Base-by-base conservation (phyloP, 2,113 vertebrate species). In the Leuciscus idus region DNA sequence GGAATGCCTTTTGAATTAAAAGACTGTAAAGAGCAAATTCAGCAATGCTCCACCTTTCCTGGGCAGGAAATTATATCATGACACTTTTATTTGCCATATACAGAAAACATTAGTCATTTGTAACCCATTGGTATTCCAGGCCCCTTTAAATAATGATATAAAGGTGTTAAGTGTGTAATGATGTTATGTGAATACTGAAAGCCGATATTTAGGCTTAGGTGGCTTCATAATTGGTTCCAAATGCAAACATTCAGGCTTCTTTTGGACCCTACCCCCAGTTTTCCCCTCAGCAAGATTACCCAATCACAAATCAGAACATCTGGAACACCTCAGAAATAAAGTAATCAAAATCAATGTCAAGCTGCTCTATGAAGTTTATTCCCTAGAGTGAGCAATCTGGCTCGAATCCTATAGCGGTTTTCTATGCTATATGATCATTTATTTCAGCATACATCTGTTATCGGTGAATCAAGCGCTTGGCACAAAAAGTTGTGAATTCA, bases 301-400 rank as follows among this genome's bases (percentile, higher is more conserved):
- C 81, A 84, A 80, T 90, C 73, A 84, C 89, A 84, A 81, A 87
- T 89, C 81, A 64, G 88, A 93, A 93, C 94, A 95, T 95, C 93
- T 95, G 94, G 92, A 93, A 85, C 91, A 91, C 87, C 83, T 94
- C 90, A 90, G 88, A 93, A 93, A 94, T 92, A 81, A 94, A 93
- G 92, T 91, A 93, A 93, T 93, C 91, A 92, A 93, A 93, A 89
- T 90, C 92, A 90, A 92, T 85, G 57, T 88, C 93, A 93, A 91
- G 87, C 91, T 91, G 92, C 85, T 92, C 74, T 61, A 64, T 87
- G 90, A 93, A 93, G 91, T 92, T 92, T 93, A 89, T 91, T 89
- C 90, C 81, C 89, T 88, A 89, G 92, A 91, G 91, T 84, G 77
- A 81, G 74, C 89, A 91, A 88, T 92, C 90, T 89, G 87, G 84